phyloP scores from a whole-genome alignment of 2,113 vertebrate genomes.

The Melanerpes formicivorus region DNA sequence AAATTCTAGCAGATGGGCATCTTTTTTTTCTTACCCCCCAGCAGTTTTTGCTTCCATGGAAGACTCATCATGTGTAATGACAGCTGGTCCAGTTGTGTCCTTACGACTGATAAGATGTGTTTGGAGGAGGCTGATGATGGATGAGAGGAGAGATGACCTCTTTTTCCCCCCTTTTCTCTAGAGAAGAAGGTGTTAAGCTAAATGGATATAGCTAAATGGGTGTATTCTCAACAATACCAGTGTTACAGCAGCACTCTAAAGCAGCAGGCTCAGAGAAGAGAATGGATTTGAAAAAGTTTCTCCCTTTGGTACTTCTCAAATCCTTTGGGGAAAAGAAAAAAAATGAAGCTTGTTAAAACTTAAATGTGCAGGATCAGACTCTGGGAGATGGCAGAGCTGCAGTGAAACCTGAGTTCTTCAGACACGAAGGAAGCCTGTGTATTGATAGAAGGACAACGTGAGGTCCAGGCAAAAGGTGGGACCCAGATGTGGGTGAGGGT shows the following conservation, averaged over 20 bases:
- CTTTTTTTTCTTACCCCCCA: not conserved
- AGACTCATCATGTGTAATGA: not conserved
- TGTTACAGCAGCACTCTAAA: not conserved
- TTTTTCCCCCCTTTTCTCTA: not conserved
- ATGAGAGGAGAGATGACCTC: not conserved
- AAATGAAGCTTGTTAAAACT: not conserved
- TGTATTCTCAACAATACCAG: not conserved
- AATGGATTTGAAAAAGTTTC: not conserved
- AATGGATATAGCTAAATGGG: not conserved
- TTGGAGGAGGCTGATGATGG: not conserved
- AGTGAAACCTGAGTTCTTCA: not conserved
- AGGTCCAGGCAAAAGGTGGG: not conserved
- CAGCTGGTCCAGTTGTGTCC: not conserved
- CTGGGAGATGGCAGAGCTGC: not conserved
- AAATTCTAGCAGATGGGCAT: not conserved
- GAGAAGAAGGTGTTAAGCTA: not conserved
- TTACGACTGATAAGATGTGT: not conserved
- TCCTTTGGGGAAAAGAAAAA: not conserved
- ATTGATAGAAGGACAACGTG: rapidly evolving
- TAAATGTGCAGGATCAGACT: not conserved
- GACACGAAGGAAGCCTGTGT: rapidly evolving
- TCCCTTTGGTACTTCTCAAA: not conserved
- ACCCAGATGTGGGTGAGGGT: not conserved
- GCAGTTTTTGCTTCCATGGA: not conserved
- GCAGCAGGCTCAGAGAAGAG: not conserved